A percentile compares a stretch with the other conserved stretches of the same genome.
phyloP scores from a whole-genome alignment of 2,113 vertebrate species.

The Falcunculus frontatus region DNA sequence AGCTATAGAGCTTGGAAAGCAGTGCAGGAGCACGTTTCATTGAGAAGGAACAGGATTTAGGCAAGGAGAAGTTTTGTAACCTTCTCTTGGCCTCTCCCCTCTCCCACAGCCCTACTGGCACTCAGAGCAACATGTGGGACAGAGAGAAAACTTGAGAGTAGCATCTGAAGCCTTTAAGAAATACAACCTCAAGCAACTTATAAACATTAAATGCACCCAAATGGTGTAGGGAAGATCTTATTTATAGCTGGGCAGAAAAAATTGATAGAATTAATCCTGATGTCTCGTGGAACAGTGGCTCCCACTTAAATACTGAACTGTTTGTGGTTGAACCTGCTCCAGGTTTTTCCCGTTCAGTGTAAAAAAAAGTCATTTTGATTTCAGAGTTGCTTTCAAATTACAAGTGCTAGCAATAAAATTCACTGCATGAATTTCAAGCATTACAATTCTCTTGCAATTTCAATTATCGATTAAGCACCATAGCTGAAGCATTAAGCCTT shows the following conservation, averaged over 20 bases:
- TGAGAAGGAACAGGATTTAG: background rate
- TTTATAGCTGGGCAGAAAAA: background rate
- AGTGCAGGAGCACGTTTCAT: background rate
- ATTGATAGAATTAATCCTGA: background rate
- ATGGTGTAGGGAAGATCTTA: background rate
- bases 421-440: slow-evolving; percentile 35
- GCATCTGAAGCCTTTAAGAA: background rate
- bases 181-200: background rate
- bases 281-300: background rate
- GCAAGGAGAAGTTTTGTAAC: background rate
- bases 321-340: background rate
- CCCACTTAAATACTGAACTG: background rate
- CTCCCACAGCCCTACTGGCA: background rate
- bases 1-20: background rate
- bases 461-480: slow-evolving; percentile 53
- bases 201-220: background rate
- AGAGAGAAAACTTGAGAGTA: background rate
- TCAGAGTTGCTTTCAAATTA: slow-evolving; percentile 57
- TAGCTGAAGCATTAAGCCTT: slow-evolving; percentile 6
- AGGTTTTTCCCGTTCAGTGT: background rate
- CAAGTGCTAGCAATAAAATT: slow-evolving; percentile 59
- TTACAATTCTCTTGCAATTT: slow-evolving; percentile 32
- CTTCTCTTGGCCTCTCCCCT: background rate
- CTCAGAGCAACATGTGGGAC: background rate
- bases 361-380: slow-evolving; percentile 27